phyloP scores from a whole-genome alignment of 53 echinoderm and acorn worm species.

The Crossaster papposus region DNA sequence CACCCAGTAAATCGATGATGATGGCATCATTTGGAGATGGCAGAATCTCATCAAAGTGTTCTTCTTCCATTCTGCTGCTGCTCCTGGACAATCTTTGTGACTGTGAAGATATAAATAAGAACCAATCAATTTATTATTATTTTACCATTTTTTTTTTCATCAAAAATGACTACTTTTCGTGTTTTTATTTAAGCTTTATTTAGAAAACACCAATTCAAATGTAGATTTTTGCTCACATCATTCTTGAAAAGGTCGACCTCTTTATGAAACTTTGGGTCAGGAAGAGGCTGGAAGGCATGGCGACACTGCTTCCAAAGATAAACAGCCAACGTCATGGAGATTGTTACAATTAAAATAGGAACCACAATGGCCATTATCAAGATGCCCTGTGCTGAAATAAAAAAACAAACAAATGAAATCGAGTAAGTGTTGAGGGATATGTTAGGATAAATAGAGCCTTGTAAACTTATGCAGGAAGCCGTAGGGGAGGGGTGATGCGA shows the following conservation, averaged over 20 bases:
- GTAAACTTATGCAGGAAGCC: no score
- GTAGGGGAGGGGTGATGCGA: no score
- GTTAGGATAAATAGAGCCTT: no score
- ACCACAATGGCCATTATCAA: conserved; percentile 6
- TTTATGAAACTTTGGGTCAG: conserved; percentile 22
- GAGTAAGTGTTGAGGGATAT: not conserved
- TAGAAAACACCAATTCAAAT: not conserved
- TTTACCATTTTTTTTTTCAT: no score
- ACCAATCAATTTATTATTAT: not conserved
- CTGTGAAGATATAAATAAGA: not conserved
- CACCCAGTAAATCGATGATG: not conserved
- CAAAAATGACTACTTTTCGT: no score
- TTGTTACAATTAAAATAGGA: not conserved
- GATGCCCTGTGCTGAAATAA: conserved; percentile 11
- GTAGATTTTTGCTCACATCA: conserved; percentile 11
- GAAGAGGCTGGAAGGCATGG: not conserved
- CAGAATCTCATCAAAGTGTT: conserved; percentile 32
- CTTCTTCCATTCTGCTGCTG: not conserved
- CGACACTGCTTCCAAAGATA: not conserved
- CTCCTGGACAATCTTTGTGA: not conserved
- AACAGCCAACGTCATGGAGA: not conserved
- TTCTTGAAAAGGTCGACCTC: conserved; percentile 13
- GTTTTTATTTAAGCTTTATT: not conserved
- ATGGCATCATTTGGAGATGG: not conserved
- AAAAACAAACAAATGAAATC: not conserved